Percentiles rank a stretch among this genome's conserved stretches.
Conservation (phyloP, 2,797 vertebrate species). For the Ara ararauna region DNA sequence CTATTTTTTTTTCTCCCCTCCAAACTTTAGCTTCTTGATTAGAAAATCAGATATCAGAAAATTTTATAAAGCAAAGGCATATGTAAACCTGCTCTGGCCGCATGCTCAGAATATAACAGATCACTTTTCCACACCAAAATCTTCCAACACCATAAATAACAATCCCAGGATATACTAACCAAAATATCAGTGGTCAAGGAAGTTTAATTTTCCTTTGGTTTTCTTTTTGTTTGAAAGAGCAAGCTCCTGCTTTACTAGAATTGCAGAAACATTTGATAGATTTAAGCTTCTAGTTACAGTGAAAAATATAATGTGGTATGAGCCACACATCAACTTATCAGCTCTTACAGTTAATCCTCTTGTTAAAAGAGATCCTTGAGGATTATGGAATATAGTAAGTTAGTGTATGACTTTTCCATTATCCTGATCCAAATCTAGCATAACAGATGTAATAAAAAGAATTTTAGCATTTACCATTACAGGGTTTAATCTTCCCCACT, state of each 20-base stretch:
- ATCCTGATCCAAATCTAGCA: not conserved
- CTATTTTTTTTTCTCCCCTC: not conserved
- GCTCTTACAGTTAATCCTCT: slow-evolving; percentile 44
- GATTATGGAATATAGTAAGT: not conserved
- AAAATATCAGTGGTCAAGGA: not conserved
- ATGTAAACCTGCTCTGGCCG: not conserved
- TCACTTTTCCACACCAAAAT: not conserved
- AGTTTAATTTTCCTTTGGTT: not conserved
- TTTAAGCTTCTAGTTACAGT: not conserved
- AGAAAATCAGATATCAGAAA: not conserved
- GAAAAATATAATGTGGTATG: not conserved
- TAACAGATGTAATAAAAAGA: not conserved
- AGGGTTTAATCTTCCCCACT: not conserved
- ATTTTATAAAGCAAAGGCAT: not conserved
- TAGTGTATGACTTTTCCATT: not conserved
- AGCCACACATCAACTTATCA: not conserved
- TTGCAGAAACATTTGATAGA: not conserved
- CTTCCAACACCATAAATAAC: not conserved
- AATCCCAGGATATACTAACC: not conserved
- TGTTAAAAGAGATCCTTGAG: slow-evolving; percentile 15
- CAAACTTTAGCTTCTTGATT: not conserved
- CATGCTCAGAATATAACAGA: not conserved
- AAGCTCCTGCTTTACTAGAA: not conserved
- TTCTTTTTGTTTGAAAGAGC: not conserved
- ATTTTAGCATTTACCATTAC: not conserved